Evolutionary conservation across 1,140 invertebrate genomes (phyloP).

Genomic region (Pseudachorutes palmiensis): DNA sequence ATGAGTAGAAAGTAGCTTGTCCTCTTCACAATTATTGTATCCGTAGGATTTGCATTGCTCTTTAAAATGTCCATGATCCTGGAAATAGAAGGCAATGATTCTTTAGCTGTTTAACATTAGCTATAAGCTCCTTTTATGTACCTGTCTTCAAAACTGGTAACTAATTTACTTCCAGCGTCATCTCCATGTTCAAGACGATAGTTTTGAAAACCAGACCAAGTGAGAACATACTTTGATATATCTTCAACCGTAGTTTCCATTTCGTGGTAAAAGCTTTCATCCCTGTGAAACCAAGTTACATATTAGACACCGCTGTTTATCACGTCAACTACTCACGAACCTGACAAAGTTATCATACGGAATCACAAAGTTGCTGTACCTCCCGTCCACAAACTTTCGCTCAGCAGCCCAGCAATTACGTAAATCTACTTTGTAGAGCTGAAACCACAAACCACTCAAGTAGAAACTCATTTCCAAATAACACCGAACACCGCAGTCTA

Average conservation of each 20-base stretch:
- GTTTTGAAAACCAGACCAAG: conserved; percentile 28
- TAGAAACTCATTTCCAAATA: too few species aligned
- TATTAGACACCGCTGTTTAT: too few species aligned
- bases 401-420: conserved; percentile 26
- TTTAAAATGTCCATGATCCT: conserved; percentile 18
- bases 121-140: conserved; percentile 10
- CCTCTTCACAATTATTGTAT: conserved; percentile 14
- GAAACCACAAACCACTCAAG: neutral
- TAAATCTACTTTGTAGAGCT: conserved; percentile 27
- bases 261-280: conserved; percentile 33
- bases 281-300: conserved; percentile 21
- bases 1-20: conserved; percentile 28
- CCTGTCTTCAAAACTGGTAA: conserved; percentile 24
- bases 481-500: too few species aligned
- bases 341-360: conserved; percentile 25
- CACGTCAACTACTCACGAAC: too few species aligned
- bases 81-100: neutral
- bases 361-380: conserved; percentile 25
- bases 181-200: conserved; percentile 26
- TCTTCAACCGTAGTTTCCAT: conserved; percentile 22
- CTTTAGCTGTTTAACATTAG: neutral
- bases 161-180: conserved; percentile 10
- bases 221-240: conserved; percentile 21
- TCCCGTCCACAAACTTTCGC: conserved; percentile 30
- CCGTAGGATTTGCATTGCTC: conserved; percentile 1